Evolutionary conservation across 1,140 invertebrate genomes (phyloP).

Genomic region (Acarapis woodi): DNA sequence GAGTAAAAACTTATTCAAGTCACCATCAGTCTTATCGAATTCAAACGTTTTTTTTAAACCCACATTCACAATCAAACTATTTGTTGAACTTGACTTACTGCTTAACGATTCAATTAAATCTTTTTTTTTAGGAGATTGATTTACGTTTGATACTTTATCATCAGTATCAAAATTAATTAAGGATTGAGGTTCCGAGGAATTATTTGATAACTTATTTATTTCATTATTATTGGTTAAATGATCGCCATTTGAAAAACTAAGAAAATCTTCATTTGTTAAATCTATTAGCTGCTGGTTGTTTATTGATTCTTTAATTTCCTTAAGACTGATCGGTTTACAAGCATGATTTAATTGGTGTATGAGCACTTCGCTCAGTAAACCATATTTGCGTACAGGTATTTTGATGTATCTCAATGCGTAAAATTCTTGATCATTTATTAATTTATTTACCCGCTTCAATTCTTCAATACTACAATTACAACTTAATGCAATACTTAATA

Average conservation of each 20-base stretch:
- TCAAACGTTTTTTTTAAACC: conserved; percentile 9
- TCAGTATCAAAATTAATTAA: background rate
- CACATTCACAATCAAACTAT: conserved; percentile 9
- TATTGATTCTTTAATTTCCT: background rate
- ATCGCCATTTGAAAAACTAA: background rate
- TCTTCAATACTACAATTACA: conserved; percentile 48
- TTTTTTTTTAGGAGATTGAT: background rate
- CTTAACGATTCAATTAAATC: background rate
- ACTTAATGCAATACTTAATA: conserved; percentile 67
- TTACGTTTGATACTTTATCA: background rate
- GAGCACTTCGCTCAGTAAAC: conserved; percentile 11
- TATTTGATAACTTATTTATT: no score
- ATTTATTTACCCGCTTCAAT: conserved; percentile 11
- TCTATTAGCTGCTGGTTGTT: background rate
- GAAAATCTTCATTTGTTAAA: background rate
- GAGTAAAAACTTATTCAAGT: conserved; percentile 10
- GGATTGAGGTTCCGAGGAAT: no score
- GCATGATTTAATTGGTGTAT: background rate
- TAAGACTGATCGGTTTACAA: background rate
- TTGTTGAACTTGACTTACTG: background rate
- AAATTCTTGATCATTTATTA: conserved; percentile 12
- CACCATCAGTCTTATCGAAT: conserved; percentile 5
- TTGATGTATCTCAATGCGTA: conserved; percentile 7
- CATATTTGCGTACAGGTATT: conserved; percentile 12
- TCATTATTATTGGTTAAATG: background rate